phyloP scores from a whole-genome alignment of 2,888 invertebrate species.

The Lamellibrachia satsuma region DNA sequence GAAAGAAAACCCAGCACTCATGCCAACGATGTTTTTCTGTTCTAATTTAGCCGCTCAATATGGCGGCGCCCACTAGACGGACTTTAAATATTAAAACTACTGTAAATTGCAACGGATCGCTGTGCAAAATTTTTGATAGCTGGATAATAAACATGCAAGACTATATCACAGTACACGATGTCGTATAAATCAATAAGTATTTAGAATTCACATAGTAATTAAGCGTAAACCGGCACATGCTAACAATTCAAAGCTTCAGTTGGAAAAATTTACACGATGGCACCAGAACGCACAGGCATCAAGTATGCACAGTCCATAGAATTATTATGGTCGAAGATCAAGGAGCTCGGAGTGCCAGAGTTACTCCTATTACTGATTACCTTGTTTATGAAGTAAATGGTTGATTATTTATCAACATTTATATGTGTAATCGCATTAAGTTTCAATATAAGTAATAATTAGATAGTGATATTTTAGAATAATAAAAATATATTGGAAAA shows the following conservation, averaged over 20 bases:
- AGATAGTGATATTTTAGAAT: too few relatives aligned
- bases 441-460: too few relatives aligned
- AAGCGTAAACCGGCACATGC: neutral
- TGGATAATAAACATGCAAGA: neutral
- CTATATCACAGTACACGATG: neutral
- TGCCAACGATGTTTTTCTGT: neutral
- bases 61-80: neutral
- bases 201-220: neutral
- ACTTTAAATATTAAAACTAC: neutral
- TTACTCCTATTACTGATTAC: neutral
- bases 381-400: neutral
- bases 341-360: neutral
- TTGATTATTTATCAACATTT: neutral
- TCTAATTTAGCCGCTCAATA: slow-evolving; percentile 4
- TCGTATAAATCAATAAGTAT: neutral
- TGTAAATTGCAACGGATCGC: neutral
- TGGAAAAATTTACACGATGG: neutral
- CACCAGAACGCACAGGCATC: neutral
- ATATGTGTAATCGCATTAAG: neutral
- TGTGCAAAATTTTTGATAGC: neutral
- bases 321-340: neutral
- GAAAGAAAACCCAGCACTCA: neutral
- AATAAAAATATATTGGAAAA: too few relatives aligned
- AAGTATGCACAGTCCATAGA: neutral
- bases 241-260: neutral